Base-by-base conservation (phyloP, 2,113 vertebrate genomes). In the Osmerus mordax region DNA sequence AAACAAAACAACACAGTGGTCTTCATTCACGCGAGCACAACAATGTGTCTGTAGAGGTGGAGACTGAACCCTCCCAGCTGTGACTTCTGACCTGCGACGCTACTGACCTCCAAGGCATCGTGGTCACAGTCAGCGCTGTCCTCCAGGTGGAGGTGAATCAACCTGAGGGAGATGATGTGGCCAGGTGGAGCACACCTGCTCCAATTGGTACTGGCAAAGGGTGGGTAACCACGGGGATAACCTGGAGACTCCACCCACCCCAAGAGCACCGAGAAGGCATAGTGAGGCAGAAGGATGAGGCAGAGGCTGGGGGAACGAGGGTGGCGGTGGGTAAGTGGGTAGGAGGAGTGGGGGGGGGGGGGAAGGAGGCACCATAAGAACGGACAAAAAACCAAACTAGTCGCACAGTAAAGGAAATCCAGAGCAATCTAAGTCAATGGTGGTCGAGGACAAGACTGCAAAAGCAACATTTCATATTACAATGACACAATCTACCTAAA, bases 161-260 rank as follows among this genome's bases (percentile, higher is more conserved):
- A 93, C 62, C 89, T 92, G 76, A 99, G 91, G 13, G 18, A 91
- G 65, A 98, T 85, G 18, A 85, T 89, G 12, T 93, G 93, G 36
- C 96, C 96, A 0, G 74, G 67, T 0, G 93, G 93, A n/a, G 96
- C 96, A 36, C 92, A 89, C 65, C 94, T 86, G 67, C 91, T 84
- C 96, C 96, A 98, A 4, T 91, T 89, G 59, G 93, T 1, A 16
- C 86, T 83, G 15, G 81, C 13, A 5, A 94, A 77, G 23, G 95
- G 92, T n/a, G 88, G 88, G 75, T 99, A 99, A 0, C 89, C 91
- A 67, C 80, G 90, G 64, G 96, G 97, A 72, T 95, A 96, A 64
- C 92, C 94, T 15, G 95, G 96, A 71, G 96, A 99, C 67, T 95
- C 84, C 81, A 98, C 89, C 93, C 95, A 93, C 59, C 96, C 96